phyloP scores from a whole-genome alignment of 2,797 vertebrate genomes.

The Aplochiton taeniatus region DNA sequence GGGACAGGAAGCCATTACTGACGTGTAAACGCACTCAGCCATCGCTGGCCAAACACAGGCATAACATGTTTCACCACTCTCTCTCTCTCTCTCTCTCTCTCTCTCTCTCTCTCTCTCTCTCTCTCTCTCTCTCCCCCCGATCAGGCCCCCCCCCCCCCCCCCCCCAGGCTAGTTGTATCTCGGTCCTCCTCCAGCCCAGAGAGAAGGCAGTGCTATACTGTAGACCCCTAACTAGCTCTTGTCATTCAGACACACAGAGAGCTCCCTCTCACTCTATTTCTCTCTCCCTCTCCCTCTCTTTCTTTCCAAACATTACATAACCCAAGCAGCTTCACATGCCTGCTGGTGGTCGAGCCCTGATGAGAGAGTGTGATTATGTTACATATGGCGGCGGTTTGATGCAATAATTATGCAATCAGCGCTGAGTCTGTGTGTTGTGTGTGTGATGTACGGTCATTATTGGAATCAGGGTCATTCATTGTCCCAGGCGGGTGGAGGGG shows the following conservation, averaged over 20 bases:
- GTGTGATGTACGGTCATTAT: constrained; percentile 63
- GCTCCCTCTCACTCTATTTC: constrained; percentile 18
- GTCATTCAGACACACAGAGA: constrained; percentile 33
- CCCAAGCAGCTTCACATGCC: constrained; percentile 51
- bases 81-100: constrained; percentile 32
- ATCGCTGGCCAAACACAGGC: constrained; percentile 65
- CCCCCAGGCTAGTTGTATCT: too few relatives aligned
- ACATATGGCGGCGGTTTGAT: constrained; percentile 63
- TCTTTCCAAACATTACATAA: constrained; percentile 66
- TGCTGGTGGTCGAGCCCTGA: constrained; percentile 64
- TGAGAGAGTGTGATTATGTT: constrained; percentile 73
- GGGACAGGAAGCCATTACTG: constrained; percentile 75
- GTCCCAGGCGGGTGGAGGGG: constrained; percentile 42
- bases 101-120: too few relatives aligned
- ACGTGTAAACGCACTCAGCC: constrained; percentile 72
- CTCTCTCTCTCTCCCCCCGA: constrained; percentile 50
- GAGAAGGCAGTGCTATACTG: constrained; percentile 21
- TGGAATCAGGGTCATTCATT: constrained; percentile 63
- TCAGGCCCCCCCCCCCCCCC: too few relatives aligned
- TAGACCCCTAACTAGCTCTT: constrained; percentile 22
- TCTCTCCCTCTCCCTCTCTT: constrained; percentile 25
- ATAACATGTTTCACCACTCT: constrained; percentile 56
- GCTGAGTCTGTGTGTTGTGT: constrained; percentile 58
- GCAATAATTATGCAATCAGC: constrained; percentile 76
- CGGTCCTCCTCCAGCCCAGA: too few relatives aligned